Conservation (phyloP, 2,113 vertebrate species). For the Menura novaehollandiae region DNA sequence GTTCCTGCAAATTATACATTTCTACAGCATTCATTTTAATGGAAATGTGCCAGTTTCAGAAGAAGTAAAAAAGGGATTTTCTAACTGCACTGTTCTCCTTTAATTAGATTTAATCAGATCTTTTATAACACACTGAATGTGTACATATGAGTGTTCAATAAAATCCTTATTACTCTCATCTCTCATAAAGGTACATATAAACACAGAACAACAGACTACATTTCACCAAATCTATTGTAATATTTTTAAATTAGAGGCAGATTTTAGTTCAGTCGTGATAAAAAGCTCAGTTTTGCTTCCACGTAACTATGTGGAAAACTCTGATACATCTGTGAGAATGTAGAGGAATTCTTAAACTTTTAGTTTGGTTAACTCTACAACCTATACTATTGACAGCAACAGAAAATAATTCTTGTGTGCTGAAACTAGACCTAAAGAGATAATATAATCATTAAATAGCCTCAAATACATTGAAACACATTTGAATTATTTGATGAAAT, state of each 20-base stretch:
- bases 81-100: background rate
- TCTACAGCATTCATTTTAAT: background rate
- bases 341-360: background rate
- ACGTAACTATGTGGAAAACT: background rate
- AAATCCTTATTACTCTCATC: background rate
- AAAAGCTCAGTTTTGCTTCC: background rate
- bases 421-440: background rate
- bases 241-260: background rate
- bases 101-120: slow-evolving; percentile 9
- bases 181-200: background rate
- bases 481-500: background rate
- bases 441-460: background rate
- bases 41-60: background rate
- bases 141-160: background rate
- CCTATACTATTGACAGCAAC: background rate
- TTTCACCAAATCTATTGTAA: background rate
- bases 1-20: background rate
- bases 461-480: background rate
- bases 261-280: background rate
- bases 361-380: background rate
- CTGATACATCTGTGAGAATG: background rate
- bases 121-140: background rate
- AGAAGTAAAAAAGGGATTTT: background rate
- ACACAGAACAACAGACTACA: background rate
- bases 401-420: background rate